A percentile compares a stretch with the other conserved stretches of the same genome.
Evolutionary conservation across 2,113 vertebrate genomes (phyloP).

Genomic region (Scartelaos histophorus): DNA sequence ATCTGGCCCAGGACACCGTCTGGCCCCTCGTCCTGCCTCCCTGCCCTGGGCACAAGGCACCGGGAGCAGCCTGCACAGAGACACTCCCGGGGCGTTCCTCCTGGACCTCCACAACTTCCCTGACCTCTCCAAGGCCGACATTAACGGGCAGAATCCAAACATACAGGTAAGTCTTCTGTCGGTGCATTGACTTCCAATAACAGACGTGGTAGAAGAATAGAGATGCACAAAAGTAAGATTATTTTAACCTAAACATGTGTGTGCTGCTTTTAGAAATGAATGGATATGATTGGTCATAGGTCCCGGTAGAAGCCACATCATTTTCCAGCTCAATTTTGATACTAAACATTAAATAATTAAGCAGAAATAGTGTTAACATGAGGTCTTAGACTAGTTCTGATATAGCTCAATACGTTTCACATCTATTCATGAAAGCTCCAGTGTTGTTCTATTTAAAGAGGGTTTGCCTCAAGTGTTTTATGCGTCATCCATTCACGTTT

Average conservation of each 20-base stretch:
- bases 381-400: too few relatives aligned
- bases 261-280: too few relatives aligned
- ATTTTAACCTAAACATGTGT: neutral
- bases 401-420: too few relatives aligned
- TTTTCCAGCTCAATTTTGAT: too few relatives aligned
- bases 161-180: conserved; percentile 86
- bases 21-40: conserved; percentile 75
- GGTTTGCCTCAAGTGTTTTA: too few relatives aligned
- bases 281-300: too few relatives aligned
- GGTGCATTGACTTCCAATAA: conserved; percentile 25
- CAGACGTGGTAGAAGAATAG: neutral
- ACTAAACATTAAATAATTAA: too few relatives aligned
- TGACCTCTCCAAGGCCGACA: conserved; percentile 94
- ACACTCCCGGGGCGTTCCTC: conserved; percentile 88
- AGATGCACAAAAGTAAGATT: neutral
- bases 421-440: too few relatives aligned
- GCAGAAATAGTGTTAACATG: too few relatives aligned
- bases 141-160: conserved; percentile 96
- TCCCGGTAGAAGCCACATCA: too few relatives aligned
- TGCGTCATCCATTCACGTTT: too few relatives aligned
- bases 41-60: conserved; percentile 80
- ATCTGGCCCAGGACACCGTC: conserved; percentile 76
- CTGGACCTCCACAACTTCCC: conserved; percentile 95
- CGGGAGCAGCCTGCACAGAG: conserved; percentile 82
- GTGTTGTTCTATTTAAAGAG: too few relatives aligned